Percentiles rank a stretch among this genome's conserved stretches.
These are phyloP conservation scores for Drosophila ohnishii DNA, from an alignment of 1,140 invertebrate species.

Conservation along the genomic window DNA sequence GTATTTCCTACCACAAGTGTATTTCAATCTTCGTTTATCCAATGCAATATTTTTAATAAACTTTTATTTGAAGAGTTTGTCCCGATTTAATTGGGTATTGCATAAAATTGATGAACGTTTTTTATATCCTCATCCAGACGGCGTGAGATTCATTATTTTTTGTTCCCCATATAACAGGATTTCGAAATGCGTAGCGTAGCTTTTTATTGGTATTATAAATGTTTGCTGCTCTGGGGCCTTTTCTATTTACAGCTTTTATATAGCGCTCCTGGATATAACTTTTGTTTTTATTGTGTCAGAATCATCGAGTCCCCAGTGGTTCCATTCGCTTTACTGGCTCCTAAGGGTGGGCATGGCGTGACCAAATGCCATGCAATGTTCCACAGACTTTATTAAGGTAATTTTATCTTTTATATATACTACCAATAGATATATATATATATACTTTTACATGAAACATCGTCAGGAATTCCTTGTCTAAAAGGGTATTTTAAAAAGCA, in stretches of 20 bases:
- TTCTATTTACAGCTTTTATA: conserved; percentile 39
- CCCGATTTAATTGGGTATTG: not conserved
- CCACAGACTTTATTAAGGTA: conserved; percentile 17
- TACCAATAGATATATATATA: not conserved
- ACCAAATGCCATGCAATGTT: conserved; percentile 28
- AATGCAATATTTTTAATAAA: not conserved
- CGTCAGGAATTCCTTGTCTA: not conserved
- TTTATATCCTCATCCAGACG: conserved; percentile 10
- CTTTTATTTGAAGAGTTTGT: not conserved
- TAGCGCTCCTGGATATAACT: conserved; percentile 34
- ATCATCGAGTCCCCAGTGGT: conserved; percentile 19
- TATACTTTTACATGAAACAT: not conserved
- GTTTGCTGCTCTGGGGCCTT: conserved; percentile 17
- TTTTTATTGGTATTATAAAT: conserved; percentile 31
- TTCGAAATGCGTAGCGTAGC: not conserved
- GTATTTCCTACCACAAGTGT: not conserved
- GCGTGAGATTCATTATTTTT: not conserved
- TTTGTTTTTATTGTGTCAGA: conserved; percentile 34
- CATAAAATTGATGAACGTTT: conserved; percentile 14
- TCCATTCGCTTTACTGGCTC: conserved; percentile 1
- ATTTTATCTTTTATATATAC: conserved; percentile 33
- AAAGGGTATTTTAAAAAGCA: not conserved
- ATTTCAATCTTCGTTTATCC: not conserved
- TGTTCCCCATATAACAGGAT: not conserved
- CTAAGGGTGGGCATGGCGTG: conserved; percentile 30